Evolutionary conservation across 2,797 vertebrate genomes (phyloP).

Genomic region (Centropyge bicolor): DNA sequence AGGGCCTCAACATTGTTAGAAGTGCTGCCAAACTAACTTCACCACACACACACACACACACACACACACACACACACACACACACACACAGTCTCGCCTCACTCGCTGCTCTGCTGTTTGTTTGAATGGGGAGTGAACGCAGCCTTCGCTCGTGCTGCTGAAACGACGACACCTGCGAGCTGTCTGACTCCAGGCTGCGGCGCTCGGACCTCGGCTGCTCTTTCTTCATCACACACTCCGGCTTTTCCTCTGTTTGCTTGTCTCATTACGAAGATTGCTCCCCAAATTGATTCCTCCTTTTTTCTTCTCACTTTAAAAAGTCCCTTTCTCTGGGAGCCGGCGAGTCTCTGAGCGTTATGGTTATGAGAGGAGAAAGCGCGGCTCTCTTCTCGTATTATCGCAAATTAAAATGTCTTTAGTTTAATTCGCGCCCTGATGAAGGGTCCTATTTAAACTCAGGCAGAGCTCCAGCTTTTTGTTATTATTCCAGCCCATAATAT

Average conservation of each 20-base stretch:
- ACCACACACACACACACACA: conserved; percentile 49
- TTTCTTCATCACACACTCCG: conserved; percentile 15
- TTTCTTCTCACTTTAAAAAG: conserved; percentile 37
- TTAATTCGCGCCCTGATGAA: conserved; percentile 57
- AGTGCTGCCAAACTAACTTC: conserved; percentile 77
- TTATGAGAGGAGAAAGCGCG: not conserved
- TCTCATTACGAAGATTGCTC: conserved; percentile 70
- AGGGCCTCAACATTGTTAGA: conserved; percentile 75
- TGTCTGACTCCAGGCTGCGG: conserved; percentile 14
- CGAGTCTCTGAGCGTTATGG: conserved; percentile 35
- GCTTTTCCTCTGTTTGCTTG: conserved; percentile 41
- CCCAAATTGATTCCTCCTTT: conserved; percentile 54
- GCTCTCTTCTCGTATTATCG: conserved; percentile 47
- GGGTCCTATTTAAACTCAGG: conserved; percentile 39
- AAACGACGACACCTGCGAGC: conserved; percentile 44
- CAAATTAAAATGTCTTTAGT: conserved; percentile 70
- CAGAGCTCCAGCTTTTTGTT: conserved; percentile 36
- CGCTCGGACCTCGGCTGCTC: not conserved
- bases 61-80: conserved; percentile 40
- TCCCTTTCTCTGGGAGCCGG: conserved; percentile 39
- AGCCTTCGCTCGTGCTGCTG: too few relatives aligned
- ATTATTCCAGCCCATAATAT: conserved; percentile 50
- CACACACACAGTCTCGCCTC: conserved; percentile 32
- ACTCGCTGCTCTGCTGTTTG: conserved; percentile 40
- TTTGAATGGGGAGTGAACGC: conserved; percentile 34